Base-by-base conservation (phyloP, 2,113 vertebrate species). In the Archocentrus centrarchus region DNA sequence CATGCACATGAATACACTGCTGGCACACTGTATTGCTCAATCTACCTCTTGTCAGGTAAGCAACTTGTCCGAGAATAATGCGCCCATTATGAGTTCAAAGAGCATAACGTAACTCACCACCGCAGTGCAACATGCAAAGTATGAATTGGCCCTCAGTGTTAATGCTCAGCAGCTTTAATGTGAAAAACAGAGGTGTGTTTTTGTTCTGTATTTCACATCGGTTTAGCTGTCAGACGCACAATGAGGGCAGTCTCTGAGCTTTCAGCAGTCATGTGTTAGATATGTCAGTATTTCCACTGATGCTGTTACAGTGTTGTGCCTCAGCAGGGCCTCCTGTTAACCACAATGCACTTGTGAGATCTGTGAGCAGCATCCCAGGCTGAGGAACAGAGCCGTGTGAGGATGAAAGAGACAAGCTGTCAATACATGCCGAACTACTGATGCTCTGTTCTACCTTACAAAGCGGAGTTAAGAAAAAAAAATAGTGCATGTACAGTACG, bases 21-120 rank as follows among this genome's bases (percentile, higher is more conserved):
- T 91, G 79, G 82, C 85, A 90, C 14, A 73, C 83, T 44, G 59
- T 77, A 86, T 91, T 87, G 82, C 91, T 93, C 86, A 93, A 84
- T 94, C 90, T 87, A 89, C 91, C 83, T 91, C 85, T 82, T 82
- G 87, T 90, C 75, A 41, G 5, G 79, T 85, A 88, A 90, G 87
- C 86, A 85, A 87, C 80, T 82, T 81, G 80, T 92, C 85, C 20
- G 27, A 86, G 90, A 92, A 91, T 85, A 93, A 92, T 83, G 78
- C 59, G 24, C 58, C 90, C 79, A 81, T 93, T 93, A 92, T 91
- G 84, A 89, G 91, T 92, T 93, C 86, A 93, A 93, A 93, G 92
- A 92, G 88, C 83, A 85, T 75, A 85, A 85, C 59, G 78, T 90
- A 86, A 90, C 73, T 84, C 77, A 32, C 77, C 89, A 64, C 59